phyloP scores from a whole-genome alignment of 2,113 vertebrate species.

The Carlito syrichta region DNA sequence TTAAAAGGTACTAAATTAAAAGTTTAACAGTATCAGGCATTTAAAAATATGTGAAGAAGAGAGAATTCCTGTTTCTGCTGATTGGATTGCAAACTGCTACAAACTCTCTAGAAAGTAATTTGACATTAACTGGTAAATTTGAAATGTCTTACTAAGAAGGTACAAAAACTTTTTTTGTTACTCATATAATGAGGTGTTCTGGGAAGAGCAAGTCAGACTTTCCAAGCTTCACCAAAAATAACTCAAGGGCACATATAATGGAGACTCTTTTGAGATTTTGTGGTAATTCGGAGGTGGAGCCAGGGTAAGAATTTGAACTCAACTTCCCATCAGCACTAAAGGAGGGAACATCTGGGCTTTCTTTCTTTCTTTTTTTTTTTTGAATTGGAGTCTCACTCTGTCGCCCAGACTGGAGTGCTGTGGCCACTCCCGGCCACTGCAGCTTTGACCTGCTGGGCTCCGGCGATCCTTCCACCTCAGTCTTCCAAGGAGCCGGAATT shows the following conservation, averaged over 20 bases:
- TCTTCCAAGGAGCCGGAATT: too few species aligned
- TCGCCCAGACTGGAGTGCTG: too few species aligned
- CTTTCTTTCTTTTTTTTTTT: too few species aligned
- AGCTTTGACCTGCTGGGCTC: too few species aligned
- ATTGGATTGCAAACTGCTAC: not conserved
- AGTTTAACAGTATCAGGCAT: too few species aligned
- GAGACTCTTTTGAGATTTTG: not conserved
- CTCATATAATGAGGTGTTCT: not conserved
- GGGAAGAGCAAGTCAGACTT: not conserved
- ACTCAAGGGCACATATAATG: not conserved
- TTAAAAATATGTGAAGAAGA: not conserved
- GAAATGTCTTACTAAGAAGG: not conserved
- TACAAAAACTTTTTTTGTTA: too few species aligned
- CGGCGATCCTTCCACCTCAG: too few species aligned
- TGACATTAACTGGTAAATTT: not conserved
- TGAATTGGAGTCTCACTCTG: too few species aligned
- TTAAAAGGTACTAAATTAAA: not conserved
- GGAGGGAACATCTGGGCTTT: not conserved
- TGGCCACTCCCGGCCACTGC: too few species aligned
- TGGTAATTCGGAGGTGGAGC: not conserved
- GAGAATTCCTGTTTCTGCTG: not conserved
- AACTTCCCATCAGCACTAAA: not conserved
- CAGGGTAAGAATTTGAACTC: not conserved
- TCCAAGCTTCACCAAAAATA: not conserved
- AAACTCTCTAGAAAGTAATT: not conserved